Percentiles rank a stretch among this genome's conserved stretches.
These are phyloP conservation scores for Glandiceps talaboti DNA, from an alignment of 53 echinoderm and acorn worm species.

Conservation along the genomic window DNA sequence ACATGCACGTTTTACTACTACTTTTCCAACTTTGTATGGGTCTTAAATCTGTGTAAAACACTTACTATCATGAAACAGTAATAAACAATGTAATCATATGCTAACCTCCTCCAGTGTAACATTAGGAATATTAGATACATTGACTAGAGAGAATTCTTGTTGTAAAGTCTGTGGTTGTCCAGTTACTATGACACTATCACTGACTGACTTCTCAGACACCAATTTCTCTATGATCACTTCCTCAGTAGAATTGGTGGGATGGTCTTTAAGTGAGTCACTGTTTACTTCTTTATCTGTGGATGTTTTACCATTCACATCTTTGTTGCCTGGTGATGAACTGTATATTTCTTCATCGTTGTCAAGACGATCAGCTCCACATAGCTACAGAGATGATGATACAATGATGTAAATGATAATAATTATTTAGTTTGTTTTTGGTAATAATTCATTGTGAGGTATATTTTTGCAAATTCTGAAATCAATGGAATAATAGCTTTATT, in stretches of 20 bases:
- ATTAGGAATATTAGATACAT: slow-evolving; percentile 31
- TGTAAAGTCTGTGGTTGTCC: slow-evolving; percentile 19
- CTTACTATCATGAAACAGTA: no score
- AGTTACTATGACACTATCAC: background rate
- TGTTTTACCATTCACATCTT: slow-evolving; percentile 11
- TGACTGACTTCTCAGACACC: background rate
- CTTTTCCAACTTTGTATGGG: no score
- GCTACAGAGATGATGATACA: slow-evolving; percentile 24
- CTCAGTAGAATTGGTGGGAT: background rate
- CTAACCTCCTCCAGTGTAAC: slow-evolving; percentile 51
- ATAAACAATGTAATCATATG: no score
- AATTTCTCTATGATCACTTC: slow-evolving; percentile 15
- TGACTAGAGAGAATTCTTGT: slow-evolving; percentile 52
- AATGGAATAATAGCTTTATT: no score
- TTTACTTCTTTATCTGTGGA: slow-evolving; percentile 7
- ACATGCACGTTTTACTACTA: no score
- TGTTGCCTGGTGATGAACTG: slow-evolving; percentile 25
- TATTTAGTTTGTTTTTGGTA: no score
- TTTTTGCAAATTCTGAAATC: no score
- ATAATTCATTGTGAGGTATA: no score
- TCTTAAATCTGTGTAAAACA: no score
- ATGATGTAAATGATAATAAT: no score
- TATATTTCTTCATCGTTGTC: slow-evolving; percentile 57
- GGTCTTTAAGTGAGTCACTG: background rate
- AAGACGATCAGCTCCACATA: slow-evolving; percentile 72